Base-by-base conservation (phyloP, 1,140 invertebrate species). In the Palaemon carinicauda region DNA sequence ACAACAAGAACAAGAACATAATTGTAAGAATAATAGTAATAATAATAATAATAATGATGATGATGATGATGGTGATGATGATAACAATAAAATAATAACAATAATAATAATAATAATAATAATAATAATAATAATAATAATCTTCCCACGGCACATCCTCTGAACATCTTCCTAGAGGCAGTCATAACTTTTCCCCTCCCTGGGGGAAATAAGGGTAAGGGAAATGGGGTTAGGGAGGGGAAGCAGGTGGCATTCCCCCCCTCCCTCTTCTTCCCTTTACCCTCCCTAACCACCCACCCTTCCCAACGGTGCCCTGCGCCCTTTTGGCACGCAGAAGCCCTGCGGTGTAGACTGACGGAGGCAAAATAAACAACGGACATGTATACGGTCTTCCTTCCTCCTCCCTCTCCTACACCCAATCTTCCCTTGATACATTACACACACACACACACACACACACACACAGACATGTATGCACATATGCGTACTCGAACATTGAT, bases 391-490 rank as follows among this genome's bases (percentile, higher is more conserved):
- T 31, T 31, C 17, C 29, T 31, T 31, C 17, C 29, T n/a, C 15
- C 21, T 3, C 19, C 65, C 24, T 10, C 3, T 21, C 24, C 65
- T 27, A 0, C 65, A 5, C 2, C 21, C 60, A 0, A 0, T 7
- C 60, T 21, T 1, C 19, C 21, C 29, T 3, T 41, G 41, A 41
- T 41, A 41, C 41, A 41, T 41, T 50, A 41, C 74, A 41, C 74
- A 50, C 74, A 41, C 74, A 77, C 41, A 77, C 21, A 24, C 74
- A 77, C 41, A 41, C 74, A 77, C 41, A 77, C 74, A 77, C 74
- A 77, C 74, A 77, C 74, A 52, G 33, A 77, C 74, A 54, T 50
- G 41, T 12, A 41, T 12, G 33, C 33, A 41, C 3, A 41, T 9
- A n/a, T n/a, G n/a, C n/a, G n/a, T n/a, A n/a, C n/a, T n/a, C n/a